A percentile compares a stretch with the other conserved stretches of the same genome.
Evolutionary conservation across 2,797 vertebrate genomes (phyloP).

Genomic region (Merluccius polli): DNA sequence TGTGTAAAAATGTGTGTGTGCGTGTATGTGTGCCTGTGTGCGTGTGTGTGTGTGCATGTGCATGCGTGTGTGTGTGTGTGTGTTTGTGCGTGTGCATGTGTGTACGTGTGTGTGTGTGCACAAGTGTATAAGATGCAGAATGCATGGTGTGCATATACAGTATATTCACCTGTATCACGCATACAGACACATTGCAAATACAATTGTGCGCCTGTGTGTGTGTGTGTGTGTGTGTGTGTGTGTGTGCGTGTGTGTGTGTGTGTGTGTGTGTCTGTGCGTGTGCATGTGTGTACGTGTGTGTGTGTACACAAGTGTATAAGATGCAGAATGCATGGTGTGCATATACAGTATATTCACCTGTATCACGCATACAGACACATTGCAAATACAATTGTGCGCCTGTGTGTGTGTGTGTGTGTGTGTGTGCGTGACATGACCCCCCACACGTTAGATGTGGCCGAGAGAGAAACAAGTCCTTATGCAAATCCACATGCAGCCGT

Average conservation of each 20-base stretch:
- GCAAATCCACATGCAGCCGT: no score
- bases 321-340: no score
- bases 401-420: no score
- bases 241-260: slow-evolving; percentile 3
- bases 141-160: no score
- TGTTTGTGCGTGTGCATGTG: background rate
- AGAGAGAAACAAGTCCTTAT: no score
- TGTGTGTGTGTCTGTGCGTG: background rate
- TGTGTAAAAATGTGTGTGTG: background rate
- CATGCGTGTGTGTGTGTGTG: background rate
- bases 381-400: no score
- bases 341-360: no score
- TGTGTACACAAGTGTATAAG: background rate
- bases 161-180: no score
- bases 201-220: background rate
- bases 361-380: no score
- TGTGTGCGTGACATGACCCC: no score
- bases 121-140: background rate
- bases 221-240: background rate
- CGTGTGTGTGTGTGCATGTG: background rate
- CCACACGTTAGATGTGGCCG: no score
- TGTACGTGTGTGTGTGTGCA: background rate
- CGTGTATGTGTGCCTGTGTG: background rate
- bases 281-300: background rate
- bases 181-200: no score